Evolutionary conservation across 1,140 invertebrate species (phyloP).

Genomic region (Xylocopa sonorina): DNA sequence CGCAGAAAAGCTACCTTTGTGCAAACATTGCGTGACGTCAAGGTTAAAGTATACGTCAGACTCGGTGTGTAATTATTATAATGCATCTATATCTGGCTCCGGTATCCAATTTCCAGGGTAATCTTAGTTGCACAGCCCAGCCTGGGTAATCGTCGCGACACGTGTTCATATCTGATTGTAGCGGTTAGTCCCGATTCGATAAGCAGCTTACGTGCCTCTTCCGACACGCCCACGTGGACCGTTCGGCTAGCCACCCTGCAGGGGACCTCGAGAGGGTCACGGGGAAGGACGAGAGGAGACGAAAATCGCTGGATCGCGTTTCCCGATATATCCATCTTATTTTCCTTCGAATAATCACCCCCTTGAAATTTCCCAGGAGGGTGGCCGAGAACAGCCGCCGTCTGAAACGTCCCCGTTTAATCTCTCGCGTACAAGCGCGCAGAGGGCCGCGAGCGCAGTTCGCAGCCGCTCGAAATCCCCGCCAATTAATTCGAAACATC

Average conservation of each 20-base stretch:
- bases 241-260: too few species aligned
- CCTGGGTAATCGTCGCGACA: not conserved
- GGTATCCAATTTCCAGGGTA: not conserved
- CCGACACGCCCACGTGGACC: too few species aligned
- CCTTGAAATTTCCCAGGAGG: too few species aligned
- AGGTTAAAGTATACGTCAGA: too few species aligned
- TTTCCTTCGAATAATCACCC: too few species aligned
- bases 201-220: not conserved
- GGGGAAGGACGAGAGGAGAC: too few species aligned
- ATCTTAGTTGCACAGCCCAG: not conserved
- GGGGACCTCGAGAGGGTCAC: too few species aligned
- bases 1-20: not conserved
- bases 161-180: not conserved
- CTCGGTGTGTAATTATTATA: not conserved
- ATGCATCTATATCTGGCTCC: not conserved
- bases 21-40: conserved; percentile 17
- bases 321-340: too few species aligned
- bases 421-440: not conserved
- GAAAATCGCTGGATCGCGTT: too few species aligned
- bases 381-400: too few species aligned
- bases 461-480: not conserved
- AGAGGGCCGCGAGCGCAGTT: not conserved
- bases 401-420: not conserved
- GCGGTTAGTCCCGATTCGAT: not conserved
- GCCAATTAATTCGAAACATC: conserved; percentile 19